Base-by-base conservation (phyloP, 1,140 invertebrate genomes). In the Euglossa dilemma region DNA sequence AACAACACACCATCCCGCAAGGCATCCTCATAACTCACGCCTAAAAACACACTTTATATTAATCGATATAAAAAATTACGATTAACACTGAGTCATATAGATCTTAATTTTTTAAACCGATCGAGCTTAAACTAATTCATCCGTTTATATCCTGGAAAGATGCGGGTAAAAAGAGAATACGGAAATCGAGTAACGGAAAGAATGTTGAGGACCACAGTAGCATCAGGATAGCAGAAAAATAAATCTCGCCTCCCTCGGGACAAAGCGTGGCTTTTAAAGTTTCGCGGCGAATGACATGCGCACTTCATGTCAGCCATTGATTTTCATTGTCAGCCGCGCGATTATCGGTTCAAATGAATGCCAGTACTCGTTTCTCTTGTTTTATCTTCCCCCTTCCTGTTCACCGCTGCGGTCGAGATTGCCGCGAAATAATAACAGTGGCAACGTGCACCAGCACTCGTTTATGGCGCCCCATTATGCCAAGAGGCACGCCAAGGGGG, bases 1-100 rank as follows among this genome's bases (percentile, higher is more conserved):
- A 97, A 94, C 14, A 97, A 94, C 73, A 97, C 96, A 25, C 98
- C 98, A 93, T 99, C 97, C 52, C 97, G 95, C 1, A 99, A 95
- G 9, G 97, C 96, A 78, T 97, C 96, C 93, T 98, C 98, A 91
- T 97, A 98, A 0, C 95, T 93, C 0, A 96, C 87, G 43, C 95
- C 95, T 94, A 77, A 11, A 67, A 90, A 90, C 54, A 72, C 16
- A 36, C 14, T 18, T 2, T 43, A 20, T 1, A 36, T 67, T 66
- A 54, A 16, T 25, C 18, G 66, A n/a, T 16, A 16, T 52, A 52
- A 25, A 11, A 67, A 45, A 23, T 4, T 25, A 47, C 25, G 36
- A 14, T 6, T 12, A n/a, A 6, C 11, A 59, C n/a, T 25, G 14
- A 28, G n/a, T 2, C 6, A 16, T 61, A n/a, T 9, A 47, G 12